Base-by-base conservation (phyloP, 2,888 invertebrate species). In the Teinopalpus imperialis region DNA sequence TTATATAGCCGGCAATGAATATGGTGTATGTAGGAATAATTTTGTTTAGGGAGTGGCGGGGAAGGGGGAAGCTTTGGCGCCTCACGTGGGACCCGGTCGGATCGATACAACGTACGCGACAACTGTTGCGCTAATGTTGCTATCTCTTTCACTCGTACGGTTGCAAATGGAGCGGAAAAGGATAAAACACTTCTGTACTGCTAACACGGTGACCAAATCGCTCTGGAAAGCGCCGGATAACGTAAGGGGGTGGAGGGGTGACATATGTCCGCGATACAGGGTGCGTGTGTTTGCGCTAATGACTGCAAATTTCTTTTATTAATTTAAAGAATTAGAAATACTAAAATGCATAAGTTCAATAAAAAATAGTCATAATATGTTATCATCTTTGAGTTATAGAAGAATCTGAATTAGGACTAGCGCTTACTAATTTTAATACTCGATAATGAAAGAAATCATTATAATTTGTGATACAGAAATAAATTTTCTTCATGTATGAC, bases 71-170 rank as follows among this genome's bases (percentile, higher is more conserved):
- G 3, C 6, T 21, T 21, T 13, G 18, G 23, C 72, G 65, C 69
- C 68, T 75, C 82, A 85, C 83, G 83, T 85, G 83, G 78, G 72
- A 51, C 56, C 52, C 53, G 53, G 52, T 57, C 65, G 80, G 80
- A 85, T 85, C 83, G 85, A 85, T 82, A 63, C 50, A 70, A 63
- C 51, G 70, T 71, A 66, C 54, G 50, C 82, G 77, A 78, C 85
- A 86, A 86, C 86, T 87, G 86, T 87, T 87, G 86, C 86, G 80
- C 79, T 67, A 54, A 61, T 60, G 61, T 61, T 13, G 9, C 55
- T 54, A 8, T 74, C 73, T 61, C 66, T 36, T 49, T 75, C 65
- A n/a, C 56, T 37, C 68, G 12, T 32, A 26, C 7, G 6, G 6
- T 27, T 23, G 49, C 45, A 36, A 27, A 23, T 39, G 47, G 48